Conservation (phyloP, 2,888 invertebrate genomes). For the Oscheius sp. region DNA sequence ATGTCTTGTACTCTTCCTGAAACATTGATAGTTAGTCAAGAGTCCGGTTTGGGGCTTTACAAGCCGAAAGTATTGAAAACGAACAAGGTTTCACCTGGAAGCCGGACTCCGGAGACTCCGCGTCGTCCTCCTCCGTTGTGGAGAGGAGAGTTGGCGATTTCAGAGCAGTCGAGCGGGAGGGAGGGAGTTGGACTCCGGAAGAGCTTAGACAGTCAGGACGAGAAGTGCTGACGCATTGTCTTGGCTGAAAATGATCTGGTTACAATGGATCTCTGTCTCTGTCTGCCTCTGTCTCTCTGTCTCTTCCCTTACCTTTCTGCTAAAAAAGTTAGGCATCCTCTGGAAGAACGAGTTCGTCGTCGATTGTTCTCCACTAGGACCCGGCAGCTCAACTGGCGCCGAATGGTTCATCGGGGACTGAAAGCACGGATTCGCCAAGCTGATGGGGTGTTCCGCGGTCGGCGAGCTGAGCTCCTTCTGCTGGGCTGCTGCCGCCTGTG, state of each 20-base stretch:
- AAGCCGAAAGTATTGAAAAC: conserved; percentile 8
- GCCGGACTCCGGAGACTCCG: conserved; percentile 60
- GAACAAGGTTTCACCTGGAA: conserved; percentile 41
- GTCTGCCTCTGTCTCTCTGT: not conserved
- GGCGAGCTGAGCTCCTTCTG: not conserved
- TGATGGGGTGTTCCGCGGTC: conserved; percentile 9
- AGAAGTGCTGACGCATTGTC: conserved; percentile 33
- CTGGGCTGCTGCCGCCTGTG: not conserved
- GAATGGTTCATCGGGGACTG: conserved; percentile 41
- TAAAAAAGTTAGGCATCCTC: conserved; percentile 22
- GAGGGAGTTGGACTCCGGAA: conserved; percentile 34
- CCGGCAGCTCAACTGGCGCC: conserved; percentile 33
- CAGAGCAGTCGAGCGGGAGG: conserved; percentile 9
- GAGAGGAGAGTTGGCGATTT: conserved; percentile 40
- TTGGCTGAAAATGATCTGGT: too few relatives aligned
- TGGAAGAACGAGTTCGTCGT: conserved; percentile 18
- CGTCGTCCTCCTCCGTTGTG: conserved; percentile 48
- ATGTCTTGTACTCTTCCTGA: conserved; percentile 36
- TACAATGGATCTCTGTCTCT: conserved; percentile 13
- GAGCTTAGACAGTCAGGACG: conserved; percentile 53
- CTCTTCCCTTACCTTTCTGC: not conserved
- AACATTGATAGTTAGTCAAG: not conserved
- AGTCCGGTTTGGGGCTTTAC: not conserved
- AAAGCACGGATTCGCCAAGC: conserved; percentile 60
- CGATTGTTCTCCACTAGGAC: not conserved